Evolutionary conservation across 2,797 vertebrate species (phyloP).

Genomic region (Pangasius mekongensis): DNA sequence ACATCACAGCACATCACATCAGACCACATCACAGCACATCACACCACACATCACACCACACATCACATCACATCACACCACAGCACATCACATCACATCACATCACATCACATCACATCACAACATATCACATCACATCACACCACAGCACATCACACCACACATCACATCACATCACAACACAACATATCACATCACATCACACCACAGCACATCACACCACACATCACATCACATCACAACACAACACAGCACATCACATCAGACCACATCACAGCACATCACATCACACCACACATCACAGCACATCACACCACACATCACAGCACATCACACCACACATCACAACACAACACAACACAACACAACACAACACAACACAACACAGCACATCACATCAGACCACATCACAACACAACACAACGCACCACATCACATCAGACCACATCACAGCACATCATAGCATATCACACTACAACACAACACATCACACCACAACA

Average conservation of each 20-base stretch:
- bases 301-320: background rate
- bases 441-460: background rate
- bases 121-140: fast-evolving
- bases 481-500: background rate
- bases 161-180: background rate
- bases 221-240: background rate
- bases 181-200: fast-evolving
- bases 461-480: background rate
- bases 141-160: fast-evolving
- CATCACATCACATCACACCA: background rate
- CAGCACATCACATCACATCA: fast-evolving
- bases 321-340: background rate
- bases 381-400: background rate
- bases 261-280: background rate
- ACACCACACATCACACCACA: too few species aligned
- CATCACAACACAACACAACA: background rate
- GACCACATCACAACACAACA: background rate
- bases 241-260: background rate
- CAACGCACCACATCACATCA: fast-evolving
- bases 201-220: background rate
- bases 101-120: background rate
- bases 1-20: fast-evolving
- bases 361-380: background rate
- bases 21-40: fast-evolving
- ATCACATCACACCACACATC: fast-evolving